Evolutionary conservation across 1,140 invertebrate species (phyloP).

Genomic region (Brachionus plicatilis): DNA sequence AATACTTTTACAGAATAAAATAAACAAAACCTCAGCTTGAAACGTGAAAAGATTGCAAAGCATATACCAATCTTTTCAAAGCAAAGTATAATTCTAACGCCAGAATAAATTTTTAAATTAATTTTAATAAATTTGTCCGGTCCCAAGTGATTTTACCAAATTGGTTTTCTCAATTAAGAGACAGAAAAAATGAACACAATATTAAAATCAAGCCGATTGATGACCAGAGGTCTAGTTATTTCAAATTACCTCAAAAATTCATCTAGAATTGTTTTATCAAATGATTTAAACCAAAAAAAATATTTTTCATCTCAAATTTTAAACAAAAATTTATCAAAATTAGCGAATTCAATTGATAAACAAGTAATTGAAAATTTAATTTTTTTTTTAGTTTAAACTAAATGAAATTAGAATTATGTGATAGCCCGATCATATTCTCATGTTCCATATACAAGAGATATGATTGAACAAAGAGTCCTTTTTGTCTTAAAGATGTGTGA

Average conservation of each 20-base stretch:
- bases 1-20: background rate
- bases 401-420: background rate
- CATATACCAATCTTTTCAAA: background rate
- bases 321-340: background rate
- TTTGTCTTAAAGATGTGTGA: constrained; percentile 90
- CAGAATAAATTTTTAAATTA: background rate
- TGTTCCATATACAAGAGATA: constrained; percentile 38
- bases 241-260: background rate
- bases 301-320: background rate
- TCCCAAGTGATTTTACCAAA: background rate
- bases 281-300: background rate
- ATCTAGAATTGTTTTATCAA: background rate
- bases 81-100: background rate
- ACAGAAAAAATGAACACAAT: background rate
- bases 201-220: background rate
- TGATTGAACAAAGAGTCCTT: constrained; percentile 66
- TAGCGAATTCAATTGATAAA: background rate
- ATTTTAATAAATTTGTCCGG: background rate
- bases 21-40: background rate
- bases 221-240: background rate
- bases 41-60: background rate
- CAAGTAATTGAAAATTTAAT: background rate
- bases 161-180: background rate
- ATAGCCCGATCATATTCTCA: constrained; percentile 3
- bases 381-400: background rate